These are phyloP conservation scores for Octonoba sinensis DNA, from an alignment of 2,888 invertebrate genomes.

Conservation along the genomic window DNA sequence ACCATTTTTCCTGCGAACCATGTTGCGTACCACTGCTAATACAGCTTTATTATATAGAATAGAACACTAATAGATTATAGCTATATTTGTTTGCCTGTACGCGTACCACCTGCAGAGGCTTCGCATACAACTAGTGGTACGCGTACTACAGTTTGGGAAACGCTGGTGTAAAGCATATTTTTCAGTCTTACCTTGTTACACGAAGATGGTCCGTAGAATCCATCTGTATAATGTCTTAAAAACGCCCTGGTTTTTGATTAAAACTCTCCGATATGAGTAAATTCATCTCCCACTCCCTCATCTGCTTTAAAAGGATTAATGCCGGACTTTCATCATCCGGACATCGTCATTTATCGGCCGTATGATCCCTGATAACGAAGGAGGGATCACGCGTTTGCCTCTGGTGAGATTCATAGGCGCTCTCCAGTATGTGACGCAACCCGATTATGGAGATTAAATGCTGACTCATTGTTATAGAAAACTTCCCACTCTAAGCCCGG, in stretches of 20 bases:
- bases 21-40: no score
- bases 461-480: conserved; percentile 33
- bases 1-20: no score
- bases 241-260: background rate
- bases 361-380: background rate
- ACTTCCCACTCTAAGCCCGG: conserved; percentile 17
- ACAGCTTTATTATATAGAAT: no score
- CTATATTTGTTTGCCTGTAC: no score
- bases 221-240: no score
- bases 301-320: conserved; percentile 53
- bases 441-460: conserved; percentile 57
- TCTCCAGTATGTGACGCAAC: conserved; percentile 46
- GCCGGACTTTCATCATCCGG: conserved; percentile 29
- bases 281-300: conserved; percentile 5
- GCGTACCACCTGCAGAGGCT: no score
- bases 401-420: conserved; percentile 18
- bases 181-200: no score
- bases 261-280: conserved; percentile 9
- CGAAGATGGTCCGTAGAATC: no score
- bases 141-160: no score
- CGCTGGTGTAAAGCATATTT: no score
- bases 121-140: no score
- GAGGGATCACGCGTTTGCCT: conserved; percentile 16
- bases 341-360: conserved; percentile 45
- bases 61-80: no score